Conservation (phyloP, 2,113 vertebrate species). For the Aythya baeri region DNA sequence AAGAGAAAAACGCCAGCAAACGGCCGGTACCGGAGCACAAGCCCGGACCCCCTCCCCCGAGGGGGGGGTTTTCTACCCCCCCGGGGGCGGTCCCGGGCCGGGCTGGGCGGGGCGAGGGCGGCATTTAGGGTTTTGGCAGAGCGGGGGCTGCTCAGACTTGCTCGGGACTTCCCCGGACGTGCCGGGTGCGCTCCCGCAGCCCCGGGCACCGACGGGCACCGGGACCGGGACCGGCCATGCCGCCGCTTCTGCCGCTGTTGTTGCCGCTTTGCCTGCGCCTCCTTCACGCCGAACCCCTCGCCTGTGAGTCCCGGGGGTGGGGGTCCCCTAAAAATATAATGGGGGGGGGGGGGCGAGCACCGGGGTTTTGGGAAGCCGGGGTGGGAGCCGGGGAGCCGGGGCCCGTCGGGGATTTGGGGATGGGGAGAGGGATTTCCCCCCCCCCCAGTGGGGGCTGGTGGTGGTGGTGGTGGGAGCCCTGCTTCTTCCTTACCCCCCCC, state of each 20-base stretch:
- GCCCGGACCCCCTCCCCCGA: background rate
- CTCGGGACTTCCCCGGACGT: conserved; percentile 76
- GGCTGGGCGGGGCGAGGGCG: conserved; percentile 80
- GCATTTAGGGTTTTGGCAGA: conserved; percentile 85
- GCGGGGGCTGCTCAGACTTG: conserved; percentile 85
- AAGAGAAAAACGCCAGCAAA: background rate
- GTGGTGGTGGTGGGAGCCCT: no score
- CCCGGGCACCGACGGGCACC: conserved; percentile 42
- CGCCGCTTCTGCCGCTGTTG: conserved; percentile 10
- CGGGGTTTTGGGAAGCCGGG: background rate
- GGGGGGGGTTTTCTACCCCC: background rate
- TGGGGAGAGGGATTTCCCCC: background rate
- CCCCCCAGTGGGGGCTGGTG: no score
- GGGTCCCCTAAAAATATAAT: no score
- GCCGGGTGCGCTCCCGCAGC: conserved; percentile 33
- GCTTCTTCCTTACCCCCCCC: no score
- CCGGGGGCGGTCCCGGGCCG: conserved; percentile 9
- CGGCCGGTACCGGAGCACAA: background rate
- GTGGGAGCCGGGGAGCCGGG: background rate
- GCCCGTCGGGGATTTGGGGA: background rate
- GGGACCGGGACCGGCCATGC: conserved; percentile 48
- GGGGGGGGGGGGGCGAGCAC: background rate
- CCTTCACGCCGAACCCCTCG: conserved; percentile 50
- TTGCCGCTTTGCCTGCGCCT: conserved; percentile 43
- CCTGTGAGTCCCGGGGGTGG: conserved; percentile 51